These are phyloP conservation scores for Xanthorhoe designata DNA, from an alignment of 2,888 invertebrate species.

Conservation along the genomic window DNA sequence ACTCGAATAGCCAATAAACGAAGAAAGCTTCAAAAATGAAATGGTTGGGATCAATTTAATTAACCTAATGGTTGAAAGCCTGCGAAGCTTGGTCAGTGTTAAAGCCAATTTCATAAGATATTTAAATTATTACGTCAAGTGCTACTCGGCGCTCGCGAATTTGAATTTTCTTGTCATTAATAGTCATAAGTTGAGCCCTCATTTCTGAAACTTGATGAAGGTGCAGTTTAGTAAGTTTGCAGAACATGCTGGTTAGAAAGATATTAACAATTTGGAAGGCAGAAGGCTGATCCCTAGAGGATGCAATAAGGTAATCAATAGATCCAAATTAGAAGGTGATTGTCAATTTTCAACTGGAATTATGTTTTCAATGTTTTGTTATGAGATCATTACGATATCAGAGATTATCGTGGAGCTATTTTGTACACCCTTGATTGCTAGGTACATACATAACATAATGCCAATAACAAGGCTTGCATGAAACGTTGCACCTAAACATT, in stretches of 20 bases:
- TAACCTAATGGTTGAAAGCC: constrained; percentile 31
- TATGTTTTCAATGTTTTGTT: background rate
- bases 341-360: constrained; percentile 15
- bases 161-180: constrained; percentile 34
- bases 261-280: constrained; percentile 20
- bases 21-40: constrained; percentile 30
- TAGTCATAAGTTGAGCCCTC: constrained; percentile 38
- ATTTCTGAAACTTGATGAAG: constrained; percentile 39
- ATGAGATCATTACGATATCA: no score
- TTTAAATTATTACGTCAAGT: constrained; percentile 38
- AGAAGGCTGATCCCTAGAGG: constrained; percentile 15
- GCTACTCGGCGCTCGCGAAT: constrained; percentile 37
- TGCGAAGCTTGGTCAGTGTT: constrained; percentile 33
- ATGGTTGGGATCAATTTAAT: constrained; percentile 27
- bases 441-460: no score
- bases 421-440: no score
- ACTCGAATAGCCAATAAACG: constrained; percentile 31
- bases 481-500: no score
- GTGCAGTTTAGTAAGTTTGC: constrained; percentile 32
- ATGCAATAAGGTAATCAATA: constrained; percentile 7
- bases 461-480: no score
- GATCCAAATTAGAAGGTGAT: background rate
- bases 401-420: no score
- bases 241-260: constrained; percentile 24
- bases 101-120: constrained; percentile 33